Conservation (phyloP, 1,140 invertebrate genomes). For the Homalodisca vitripennis region DNA sequence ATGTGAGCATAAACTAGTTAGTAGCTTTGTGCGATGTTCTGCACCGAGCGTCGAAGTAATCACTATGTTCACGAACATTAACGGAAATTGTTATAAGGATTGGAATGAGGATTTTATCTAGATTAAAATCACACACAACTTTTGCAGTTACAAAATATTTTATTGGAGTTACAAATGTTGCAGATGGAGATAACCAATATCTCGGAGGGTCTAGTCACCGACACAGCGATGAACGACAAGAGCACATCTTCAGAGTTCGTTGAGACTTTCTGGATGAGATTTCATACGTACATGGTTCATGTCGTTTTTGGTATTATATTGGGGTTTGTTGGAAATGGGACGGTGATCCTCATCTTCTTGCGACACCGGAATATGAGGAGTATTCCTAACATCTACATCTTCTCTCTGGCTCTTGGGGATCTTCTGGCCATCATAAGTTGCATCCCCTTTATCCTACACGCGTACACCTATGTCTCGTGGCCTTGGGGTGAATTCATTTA, state of each 20-base stretch:
- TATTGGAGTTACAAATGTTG: too few species aligned
- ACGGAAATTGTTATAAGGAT: too few species aligned
- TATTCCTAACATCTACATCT: slow-evolving; percentile 86
- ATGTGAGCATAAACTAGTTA: too few species aligned
- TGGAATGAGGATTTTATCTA: too few species aligned
- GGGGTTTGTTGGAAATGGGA: slow-evolving; percentile 85
- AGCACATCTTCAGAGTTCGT: background rate
- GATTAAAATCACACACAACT: too few species aligned
- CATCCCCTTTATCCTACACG: slow-evolving; percentile 82
- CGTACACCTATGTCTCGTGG: slow-evolving; percentile 87
- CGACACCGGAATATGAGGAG: slow-evolving; percentile 81
- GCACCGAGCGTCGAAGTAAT: too few species aligned
- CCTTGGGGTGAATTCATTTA: slow-evolving; percentile 81
- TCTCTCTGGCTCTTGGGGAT: slow-evolving; percentile 71
- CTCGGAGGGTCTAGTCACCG: too few species aligned
- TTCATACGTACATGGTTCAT: slow-evolving; percentile 85
- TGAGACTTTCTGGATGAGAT: slow-evolving; percentile 60
- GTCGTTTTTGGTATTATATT: slow-evolving; percentile 83
- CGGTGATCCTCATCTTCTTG: slow-evolving; percentile 79
- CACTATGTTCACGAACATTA: too few species aligned
- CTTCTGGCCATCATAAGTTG: slow-evolving; percentile 79
- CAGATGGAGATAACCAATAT: too few species aligned
- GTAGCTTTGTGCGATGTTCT: too few species aligned
- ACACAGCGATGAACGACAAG: too few species aligned
- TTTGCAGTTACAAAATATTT: too few species aligned